Percentiles rank a stretch among this genome's conserved stretches.
Evolutionary conservation across 2,113 vertebrate genomes (phyloP).

Genomic region (Collichthys lucidus): DNA sequence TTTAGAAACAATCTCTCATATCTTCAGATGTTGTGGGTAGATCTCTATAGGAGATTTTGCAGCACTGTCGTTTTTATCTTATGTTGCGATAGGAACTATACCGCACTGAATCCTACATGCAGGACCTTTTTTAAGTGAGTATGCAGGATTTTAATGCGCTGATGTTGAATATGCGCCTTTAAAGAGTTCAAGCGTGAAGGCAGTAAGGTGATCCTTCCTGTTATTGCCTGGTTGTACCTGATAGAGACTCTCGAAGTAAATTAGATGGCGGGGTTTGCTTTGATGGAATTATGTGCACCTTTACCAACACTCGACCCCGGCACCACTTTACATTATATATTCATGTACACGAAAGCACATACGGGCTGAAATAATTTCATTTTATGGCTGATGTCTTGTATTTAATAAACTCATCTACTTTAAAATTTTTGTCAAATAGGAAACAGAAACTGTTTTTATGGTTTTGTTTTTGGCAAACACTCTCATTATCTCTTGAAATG

Average conservation of each 20-base stretch:
- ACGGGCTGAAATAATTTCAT: not conserved
- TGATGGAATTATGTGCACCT: slow-evolving; percentile 24
- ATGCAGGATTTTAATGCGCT: not conserved
- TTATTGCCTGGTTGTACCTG: slow-evolving; percentile 13
- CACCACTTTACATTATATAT: slow-evolving; percentile 8
- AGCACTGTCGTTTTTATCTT: too few relatives aligned
- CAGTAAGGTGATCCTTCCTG: not conserved
- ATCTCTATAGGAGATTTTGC: too few relatives aligned
- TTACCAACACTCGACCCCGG: not conserved
- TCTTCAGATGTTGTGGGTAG: too few relatives aligned
- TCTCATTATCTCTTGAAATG: slow-evolving; percentile 32
- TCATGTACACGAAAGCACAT: slow-evolving; percentile 10
- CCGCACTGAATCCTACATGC: too few relatives aligned
- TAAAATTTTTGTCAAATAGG: not conserved
- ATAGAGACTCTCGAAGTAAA: slow-evolving; percentile 13
- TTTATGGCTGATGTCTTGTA: not conserved
- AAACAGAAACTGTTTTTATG: not conserved
- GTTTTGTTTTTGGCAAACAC: not conserved
- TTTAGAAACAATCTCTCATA: too few relatives aligned
- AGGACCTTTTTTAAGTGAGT: not conserved
- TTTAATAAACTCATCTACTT: not conserved
- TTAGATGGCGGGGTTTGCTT: slow-evolving; percentile 16
- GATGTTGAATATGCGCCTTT: not conserved
- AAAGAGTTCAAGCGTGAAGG: slow-evolving; percentile 18
- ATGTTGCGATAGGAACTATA: too few relatives aligned